Evolutionary conservation across 1,140 invertebrate species (phyloP), one percentile per base, ranked within the genome.

Genomic region (Atta texana): DNA sequence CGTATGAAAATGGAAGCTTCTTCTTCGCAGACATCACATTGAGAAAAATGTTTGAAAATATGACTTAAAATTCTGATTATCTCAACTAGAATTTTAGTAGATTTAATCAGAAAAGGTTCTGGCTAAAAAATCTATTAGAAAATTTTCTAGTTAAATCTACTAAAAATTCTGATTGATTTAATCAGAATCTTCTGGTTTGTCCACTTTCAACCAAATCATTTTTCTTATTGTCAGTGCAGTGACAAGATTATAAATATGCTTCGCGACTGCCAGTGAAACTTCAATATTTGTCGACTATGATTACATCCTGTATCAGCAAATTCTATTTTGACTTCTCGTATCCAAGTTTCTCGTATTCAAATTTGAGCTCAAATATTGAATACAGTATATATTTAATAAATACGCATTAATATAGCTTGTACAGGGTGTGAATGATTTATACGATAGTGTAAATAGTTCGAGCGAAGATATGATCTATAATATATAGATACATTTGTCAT

Each of bases 281-380:
- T 84, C 69, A 84, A 84, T 84, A 84, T 84, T 84, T 84, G 59
- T 68, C 28, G 55, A 74, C 55, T 63, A 51, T 51, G 69, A 82
- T 82, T 82, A 75, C 55, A 75, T 81, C 71, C 28, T 31, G 12
- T 84, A 74, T 74, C 57, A 75, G 39, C 24, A 34, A 49, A 75
- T 84, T 84, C 69, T 75, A 84, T 84, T 74, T 84, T 75, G 80
- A 82, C 88, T 89, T 88, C 24, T 24, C 24, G 24, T 24, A 24
- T 24, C 24, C 34, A 10, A 49, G 51, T 18, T 49, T 55, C 69
- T 86, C 72, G 53, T 72, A 57, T 51, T 68, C 88, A 57, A 81
- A 66, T 87, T 87, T 82, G 76, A 44, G 18, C 85, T 77, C 89
- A 90, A 90, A 90, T 90, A 90, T 90, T 90, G 89, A 74, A 89